Evolutionary conservation across 2,888 invertebrate genomes (phyloP), one percentile per base, ranked within the genome.

Genomic region (Lapara coniferarum): DNA sequence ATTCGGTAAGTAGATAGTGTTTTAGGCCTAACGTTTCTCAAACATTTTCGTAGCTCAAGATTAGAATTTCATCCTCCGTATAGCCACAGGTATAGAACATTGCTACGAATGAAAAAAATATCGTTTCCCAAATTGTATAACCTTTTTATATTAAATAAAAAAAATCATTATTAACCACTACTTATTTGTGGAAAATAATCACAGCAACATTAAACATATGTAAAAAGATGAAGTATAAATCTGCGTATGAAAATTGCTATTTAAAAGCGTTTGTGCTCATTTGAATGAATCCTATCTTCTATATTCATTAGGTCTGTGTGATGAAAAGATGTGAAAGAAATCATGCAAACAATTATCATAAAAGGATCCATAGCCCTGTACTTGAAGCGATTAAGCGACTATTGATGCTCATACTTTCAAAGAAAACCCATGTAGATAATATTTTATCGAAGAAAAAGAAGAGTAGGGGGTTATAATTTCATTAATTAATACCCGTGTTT

Each of bases 321-420:
- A 30, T 52, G 46, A 37, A 46, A 57, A 25, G 44, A 59, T 49
- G 51, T 52, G 59, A 68, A 68, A 68, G 80, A 80, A 85, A 85
- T 84, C 82, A 81, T 80, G 77, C 79, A 83, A 85, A 81, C 79
- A 82, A 86, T 85, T 86, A 85, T 83, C 77, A 81, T 84, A 81
- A 85, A 83, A 83, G 82, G 77, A 63, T 49, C 49, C 49, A 63
- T 46, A 46, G 8, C 8, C 7, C 7, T 19, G 63, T 1, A 5
- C 12, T 46, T 56, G 12, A 13, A 25, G 59, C 59, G 16, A 16
- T 59, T 16, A 46, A n/a, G 4, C 5, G 16, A 10, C 46, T 12
- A 46, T 56, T 13, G 25, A 13, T 30, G 25, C 25, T 12, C 25
- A 56, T 56, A 12, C 13, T 25, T 56, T 12, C 19, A 56, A 4